Evolutionary conservation across 2,797 vertebrate species (phyloP), one percentile per base, ranked within the genome.

Genomic region (Neostethus bicornis): DNA sequence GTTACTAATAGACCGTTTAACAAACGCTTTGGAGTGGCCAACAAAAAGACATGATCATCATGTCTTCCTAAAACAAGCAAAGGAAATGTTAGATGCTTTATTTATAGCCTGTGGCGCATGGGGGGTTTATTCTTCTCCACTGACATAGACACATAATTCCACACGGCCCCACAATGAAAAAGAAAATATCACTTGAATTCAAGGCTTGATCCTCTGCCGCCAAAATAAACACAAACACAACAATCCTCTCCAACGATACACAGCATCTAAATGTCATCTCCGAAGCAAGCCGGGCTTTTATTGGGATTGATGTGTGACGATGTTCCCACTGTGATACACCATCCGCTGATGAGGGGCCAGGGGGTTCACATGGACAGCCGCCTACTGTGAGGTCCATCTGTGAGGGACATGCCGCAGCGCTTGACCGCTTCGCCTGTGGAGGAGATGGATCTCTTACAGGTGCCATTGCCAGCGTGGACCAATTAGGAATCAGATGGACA

Each of bases 351-450:
- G 73, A 60, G 39, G 62, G 72, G 71, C 58, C 61, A 61, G 61
- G 72, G 80, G 64, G 66, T 61, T 55, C 41, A 43, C 61, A 51
- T 79, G 85, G 75, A 69, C 48, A 4, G 73, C 16, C 21, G 32
- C 86, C 76, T 60, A 59, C 81, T 67, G 84, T 26, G 83, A 82
- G 79, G 72, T 85, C 86, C 86, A 86, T 87, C 86, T 89, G 87
- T 81, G 80, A 68, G 81, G 73, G 75, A 65, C 63, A 74, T 45
- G 71, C 61, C 47, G 74, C 35, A 4, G 75, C 10, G 63, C 41
- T 68, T 6, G 76, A 66, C 64, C 76, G 37, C 69, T 72, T 52
- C 2, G 69, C 79, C 84, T 78, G 75, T 51, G 69, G 81, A 80
- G 82, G 74, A 75, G 70, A 85, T 79, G 82, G 80, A 83, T 83